phyloP scores from a whole-genome alignment of 2,888 invertebrate genomes.

The Choristoneura rosaceana region DNA sequence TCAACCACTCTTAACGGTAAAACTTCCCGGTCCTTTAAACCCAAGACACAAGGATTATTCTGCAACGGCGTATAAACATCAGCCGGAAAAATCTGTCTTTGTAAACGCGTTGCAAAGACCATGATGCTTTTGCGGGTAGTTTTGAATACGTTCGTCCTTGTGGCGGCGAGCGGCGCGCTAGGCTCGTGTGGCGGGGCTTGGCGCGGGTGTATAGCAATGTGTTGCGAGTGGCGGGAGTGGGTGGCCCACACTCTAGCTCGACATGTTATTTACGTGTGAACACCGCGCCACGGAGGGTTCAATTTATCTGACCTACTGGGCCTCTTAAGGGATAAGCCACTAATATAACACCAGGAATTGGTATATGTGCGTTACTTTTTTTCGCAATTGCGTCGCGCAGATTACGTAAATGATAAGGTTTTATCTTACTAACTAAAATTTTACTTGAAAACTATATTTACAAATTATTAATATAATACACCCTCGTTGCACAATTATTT shows the following conservation, averaged over 20 bases:
- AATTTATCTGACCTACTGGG: conserved; percentile 85
- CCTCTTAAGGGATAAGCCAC: conserved; percentile 66
- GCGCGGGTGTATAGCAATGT: not conserved
- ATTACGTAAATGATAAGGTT: not conserved
- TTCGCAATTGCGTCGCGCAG: not conserved
- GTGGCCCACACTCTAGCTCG: conserved; percentile 71
- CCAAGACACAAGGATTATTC: conserved; percentile 20
- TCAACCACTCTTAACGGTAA: conserved; percentile 46
- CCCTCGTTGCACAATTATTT: too few relatives aligned
- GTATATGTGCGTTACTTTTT: conserved; percentile 54
- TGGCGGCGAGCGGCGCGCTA: conserved; percentile 49
- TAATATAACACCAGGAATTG: conserved; percentile 79
- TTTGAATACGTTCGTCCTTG: conserved; percentile 48
- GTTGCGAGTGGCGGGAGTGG: conserved; percentile 48
- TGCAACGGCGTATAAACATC: conserved; percentile 18
- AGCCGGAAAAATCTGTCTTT: conserved; percentile 56
- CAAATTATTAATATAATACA: too few relatives aligned
- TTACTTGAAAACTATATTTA: too few relatives aligned
- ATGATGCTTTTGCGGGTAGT: conserved; percentile 45
- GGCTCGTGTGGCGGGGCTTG: conserved; percentile 42
- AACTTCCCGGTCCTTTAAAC: conserved; percentile 39
- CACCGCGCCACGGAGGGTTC: conserved; percentile 82
- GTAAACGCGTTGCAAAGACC: conserved; percentile 59
- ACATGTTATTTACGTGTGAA: conserved; percentile 86
- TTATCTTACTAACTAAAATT: not conserved